These are phyloP conservation scores for Crotalus tigris DNA, from an alignment of 2,113 vertebrate genomes.

Conservation along the genomic window DNA sequence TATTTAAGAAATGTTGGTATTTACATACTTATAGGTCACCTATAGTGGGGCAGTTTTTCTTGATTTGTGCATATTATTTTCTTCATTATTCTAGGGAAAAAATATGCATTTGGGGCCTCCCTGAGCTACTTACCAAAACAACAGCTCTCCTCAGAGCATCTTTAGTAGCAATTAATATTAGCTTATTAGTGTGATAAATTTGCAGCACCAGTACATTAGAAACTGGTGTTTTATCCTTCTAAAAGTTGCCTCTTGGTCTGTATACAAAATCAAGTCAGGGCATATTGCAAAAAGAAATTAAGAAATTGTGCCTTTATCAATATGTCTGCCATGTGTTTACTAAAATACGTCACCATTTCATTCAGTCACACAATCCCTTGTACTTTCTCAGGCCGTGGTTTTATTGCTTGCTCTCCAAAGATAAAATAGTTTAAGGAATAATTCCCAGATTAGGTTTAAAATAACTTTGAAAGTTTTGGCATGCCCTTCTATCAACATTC, in stretches of 20 bases:
- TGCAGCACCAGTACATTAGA: neutral
- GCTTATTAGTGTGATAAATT: neutral
- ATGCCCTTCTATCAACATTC: neutral
- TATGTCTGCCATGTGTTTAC: neutral
- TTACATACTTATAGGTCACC: neutral
- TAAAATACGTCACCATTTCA: neutral
- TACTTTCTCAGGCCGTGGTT: neutral
- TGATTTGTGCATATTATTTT: neutral
- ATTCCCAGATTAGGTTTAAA: neutral
- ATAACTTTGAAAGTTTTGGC: neutral
- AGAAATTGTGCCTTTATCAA: neutral
- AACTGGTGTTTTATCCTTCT: neutral
- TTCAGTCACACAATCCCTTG: neutral
- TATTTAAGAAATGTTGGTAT: neutral
- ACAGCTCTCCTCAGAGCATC: neutral
- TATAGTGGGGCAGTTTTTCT: neutral
- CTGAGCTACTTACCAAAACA: neutral
- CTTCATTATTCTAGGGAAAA: neutral
- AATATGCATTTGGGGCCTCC: neutral
- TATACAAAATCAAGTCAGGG: neutral
- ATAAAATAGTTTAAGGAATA: neutral
- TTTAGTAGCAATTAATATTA: neutral
- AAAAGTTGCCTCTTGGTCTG: too few relatives aligned
- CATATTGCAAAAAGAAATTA: neutral
- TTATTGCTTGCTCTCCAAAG: neutral